Evolutionary conservation across 2,113 vertebrate species (phyloP).

Genomic region (Peromyscus maniculatus): DNA sequence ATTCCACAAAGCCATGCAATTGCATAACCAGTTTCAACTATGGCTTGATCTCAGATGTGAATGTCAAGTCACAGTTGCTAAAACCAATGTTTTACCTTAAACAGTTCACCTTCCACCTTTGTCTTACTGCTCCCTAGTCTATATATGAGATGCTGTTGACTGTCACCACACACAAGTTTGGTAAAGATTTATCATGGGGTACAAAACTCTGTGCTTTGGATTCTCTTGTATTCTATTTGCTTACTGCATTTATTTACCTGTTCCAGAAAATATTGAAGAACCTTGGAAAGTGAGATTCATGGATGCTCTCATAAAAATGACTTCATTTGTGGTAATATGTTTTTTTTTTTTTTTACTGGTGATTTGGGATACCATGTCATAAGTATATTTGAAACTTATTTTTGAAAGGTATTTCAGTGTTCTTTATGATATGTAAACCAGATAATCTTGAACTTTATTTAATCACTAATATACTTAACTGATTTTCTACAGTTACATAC

Average conservation of each 20-base stretch:
- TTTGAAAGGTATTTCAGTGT: not conserved
- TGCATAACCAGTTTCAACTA: not conserved
- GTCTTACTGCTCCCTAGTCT: not conserved
- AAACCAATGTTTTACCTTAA: not conserved
- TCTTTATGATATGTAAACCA: not conserved
- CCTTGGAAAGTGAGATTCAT: constrained; percentile 90
- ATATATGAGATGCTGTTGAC: not conserved
- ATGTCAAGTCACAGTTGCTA: not conserved
- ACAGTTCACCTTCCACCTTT: not conserved
- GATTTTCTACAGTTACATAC: not conserved
- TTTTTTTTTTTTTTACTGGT: no score
- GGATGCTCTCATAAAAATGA: constrained; percentile 78
- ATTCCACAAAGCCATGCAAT: not conserved
- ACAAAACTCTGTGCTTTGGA: constrained; percentile 85
- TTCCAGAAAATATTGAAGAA: constrained; percentile 90
- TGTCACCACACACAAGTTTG: not conserved
- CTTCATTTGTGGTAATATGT: constrained; percentile 52
- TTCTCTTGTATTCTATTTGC: constrained; percentile 86
- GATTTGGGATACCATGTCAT: constrained; percentile 59
- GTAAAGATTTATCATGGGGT: constrained; percentile 86
- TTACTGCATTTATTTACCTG: constrained; percentile 92
- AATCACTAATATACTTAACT: not conserved
- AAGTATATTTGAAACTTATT: constrained; percentile 84
- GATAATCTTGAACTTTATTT: not conserved
- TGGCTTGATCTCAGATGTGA: not conserved